A percentile compares a stretch with the other conserved stretches of the same genome.
Evolutionary conservation across 2,797 vertebrate genomes (phyloP).

Genomic region (Periparus ater): DNA sequence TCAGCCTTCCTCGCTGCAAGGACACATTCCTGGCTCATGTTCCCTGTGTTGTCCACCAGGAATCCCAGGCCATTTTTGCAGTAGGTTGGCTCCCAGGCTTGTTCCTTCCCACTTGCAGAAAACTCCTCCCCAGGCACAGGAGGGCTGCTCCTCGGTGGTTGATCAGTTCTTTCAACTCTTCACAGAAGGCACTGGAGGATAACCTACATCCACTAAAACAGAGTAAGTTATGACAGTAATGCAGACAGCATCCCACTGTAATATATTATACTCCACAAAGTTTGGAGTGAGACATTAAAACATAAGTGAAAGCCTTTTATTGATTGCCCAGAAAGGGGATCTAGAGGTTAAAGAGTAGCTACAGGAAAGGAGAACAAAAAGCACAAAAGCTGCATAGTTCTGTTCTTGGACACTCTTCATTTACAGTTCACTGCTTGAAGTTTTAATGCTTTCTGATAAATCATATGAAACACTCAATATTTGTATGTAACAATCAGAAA

Average conservation of each 20-base stretch:
- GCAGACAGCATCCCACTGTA: background rate
- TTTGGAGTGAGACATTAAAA: constrained; percentile 45
- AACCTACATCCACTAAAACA: constrained; percentile 44
- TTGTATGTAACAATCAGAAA: background rate
- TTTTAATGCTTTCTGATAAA: background rate
- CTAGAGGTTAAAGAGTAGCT: background rate
- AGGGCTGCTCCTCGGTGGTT: background rate
- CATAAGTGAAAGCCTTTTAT: background rate
- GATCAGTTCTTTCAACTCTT: constrained; percentile 2
- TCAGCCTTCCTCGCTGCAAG: background rate
- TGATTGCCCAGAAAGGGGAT: background rate
- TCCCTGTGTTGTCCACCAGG: background rate
- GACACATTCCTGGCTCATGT: background rate
- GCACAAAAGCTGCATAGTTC: background rate
- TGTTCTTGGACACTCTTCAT: background rate
- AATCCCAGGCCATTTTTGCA: background rate
- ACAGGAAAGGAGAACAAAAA: background rate
- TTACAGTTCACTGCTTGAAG: background rate
- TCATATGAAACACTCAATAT: background rate
- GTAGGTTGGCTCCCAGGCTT: background rate
- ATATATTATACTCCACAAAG: background rate
- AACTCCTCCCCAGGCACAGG: background rate
- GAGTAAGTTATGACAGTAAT: constrained; percentile 20
- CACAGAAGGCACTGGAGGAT: constrained; percentile 7
- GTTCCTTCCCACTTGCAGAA: background rate